Evolutionary conservation across 2,888 invertebrate genomes (phyloP).

Genomic region (Pegoplata infirma): DNA sequence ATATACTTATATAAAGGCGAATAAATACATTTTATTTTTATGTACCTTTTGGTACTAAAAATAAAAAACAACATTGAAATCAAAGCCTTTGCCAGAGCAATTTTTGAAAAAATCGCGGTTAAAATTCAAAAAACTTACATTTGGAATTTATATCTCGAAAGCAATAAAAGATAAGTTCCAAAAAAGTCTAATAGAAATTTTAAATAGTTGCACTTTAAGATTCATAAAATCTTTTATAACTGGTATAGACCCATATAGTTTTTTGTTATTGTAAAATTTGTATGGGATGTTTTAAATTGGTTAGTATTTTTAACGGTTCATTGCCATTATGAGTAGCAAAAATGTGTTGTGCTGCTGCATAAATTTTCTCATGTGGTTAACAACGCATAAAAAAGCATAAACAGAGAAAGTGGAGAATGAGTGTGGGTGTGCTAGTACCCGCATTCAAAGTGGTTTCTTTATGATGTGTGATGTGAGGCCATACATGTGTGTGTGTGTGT

Average conservation of each 20-base stretch:
- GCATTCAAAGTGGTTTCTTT: constrained; percentile 39
- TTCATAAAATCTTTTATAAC: too few species aligned
- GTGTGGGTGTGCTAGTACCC: background rate
- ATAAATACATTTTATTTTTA: too few species aligned
- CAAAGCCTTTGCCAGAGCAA: too few species aligned
- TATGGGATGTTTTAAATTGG: constrained; percentile 45
- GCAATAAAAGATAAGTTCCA: too few species aligned
- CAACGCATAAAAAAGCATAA: constrained; percentile 13
- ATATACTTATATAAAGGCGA: too few species aligned
- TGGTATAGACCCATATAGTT: constrained; percentile 20
- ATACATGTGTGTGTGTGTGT: background rate
- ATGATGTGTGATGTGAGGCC: constrained; percentile 25
- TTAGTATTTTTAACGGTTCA: constrained; percentile 63
- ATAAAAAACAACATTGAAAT: too few species aligned
- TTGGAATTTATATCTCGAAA: too few species aligned
- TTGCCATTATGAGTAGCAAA: constrained; percentile 62
- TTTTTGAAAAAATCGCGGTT: too few species aligned
- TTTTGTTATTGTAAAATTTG: constrained; percentile 24
- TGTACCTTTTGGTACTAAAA: too few species aligned
- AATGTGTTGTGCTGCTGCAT: constrained; percentile 59
- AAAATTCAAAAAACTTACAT: too few species aligned
- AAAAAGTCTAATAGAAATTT: too few species aligned
- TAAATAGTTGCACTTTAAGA: too few species aligned
- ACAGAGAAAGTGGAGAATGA: background rate
- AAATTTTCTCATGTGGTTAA: constrained; percentile 59